phyloP scores from a whole-genome alignment of 2,797 vertebrate genomes.

The Rhinogobio ventralis region DNA sequence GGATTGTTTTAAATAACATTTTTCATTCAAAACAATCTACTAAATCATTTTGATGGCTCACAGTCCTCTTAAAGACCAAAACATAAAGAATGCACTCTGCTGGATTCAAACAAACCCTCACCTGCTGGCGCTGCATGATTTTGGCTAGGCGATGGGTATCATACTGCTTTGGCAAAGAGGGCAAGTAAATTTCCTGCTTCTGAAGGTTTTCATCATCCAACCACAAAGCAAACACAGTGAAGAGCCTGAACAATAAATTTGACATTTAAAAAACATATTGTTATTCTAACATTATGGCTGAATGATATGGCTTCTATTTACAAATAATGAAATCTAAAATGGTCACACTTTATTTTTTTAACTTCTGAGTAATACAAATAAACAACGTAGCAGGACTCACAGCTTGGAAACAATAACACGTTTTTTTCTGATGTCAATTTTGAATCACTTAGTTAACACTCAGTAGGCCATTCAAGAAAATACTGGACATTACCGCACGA shows the following conservation, averaged over 20 bases:
- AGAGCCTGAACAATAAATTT: slow-evolving; percentile 80
- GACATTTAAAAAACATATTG: background rate
- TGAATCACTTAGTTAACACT: background rate
- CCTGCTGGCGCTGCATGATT: slow-evolving; percentile 92
- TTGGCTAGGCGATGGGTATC: slow-evolving; percentile 90
- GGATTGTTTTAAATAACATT: background rate
- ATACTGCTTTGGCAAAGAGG: slow-evolving; percentile 92
- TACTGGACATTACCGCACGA: slow-evolving; percentile 83
- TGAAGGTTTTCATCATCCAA: slow-evolving; percentile 94
- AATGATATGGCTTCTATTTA: background rate
- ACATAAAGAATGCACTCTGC: background rate
- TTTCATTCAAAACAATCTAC: background rate
- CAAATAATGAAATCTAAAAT: background rate
- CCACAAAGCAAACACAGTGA: slow-evolving; percentile 91
- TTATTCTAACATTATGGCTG: background rate
- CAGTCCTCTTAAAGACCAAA: background rate
- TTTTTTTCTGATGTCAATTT: background rate
- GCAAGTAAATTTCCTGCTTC: slow-evolving; percentile 91
- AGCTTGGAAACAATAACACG: background rate
- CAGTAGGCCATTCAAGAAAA: background rate
- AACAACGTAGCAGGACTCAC: background rate
- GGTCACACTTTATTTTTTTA: background rate
- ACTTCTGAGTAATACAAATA: background rate
- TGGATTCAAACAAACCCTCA: slow-evolving; percentile 46
- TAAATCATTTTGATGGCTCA: background rate